Evolutionary conservation across 2,113 vertebrate genomes (phyloP), one percentile per base, ranked within the genome.

Genomic region (Morone saxatilis): DNA sequence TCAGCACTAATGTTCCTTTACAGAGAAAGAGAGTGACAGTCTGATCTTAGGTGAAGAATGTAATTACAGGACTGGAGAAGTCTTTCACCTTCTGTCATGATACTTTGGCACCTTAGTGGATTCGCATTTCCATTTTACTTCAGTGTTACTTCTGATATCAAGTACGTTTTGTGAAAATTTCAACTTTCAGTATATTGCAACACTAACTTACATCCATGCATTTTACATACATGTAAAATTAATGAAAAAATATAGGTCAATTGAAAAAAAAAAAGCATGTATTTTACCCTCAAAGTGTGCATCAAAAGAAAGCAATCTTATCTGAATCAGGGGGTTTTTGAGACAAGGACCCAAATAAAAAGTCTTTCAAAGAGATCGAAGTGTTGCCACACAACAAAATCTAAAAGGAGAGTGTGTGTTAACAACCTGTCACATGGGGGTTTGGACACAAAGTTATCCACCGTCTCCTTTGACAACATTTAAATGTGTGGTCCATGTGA

Each of bases 41-140:
- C 68, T 72, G 86, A 81, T 80, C 60, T 70, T 19, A 81, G 75
- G 81, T 78, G 82, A 76, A 66, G 73, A 84, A 78, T 86, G 67
- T 78, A 57, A 86, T 88, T 78, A 84, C 67, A 74, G 61, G 41
- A 60, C 43, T 43, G 40, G 45, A 81, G 74, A 71, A 78, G 57
- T 81, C 85, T 80, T 81, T 83, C 62, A 72, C 63, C 14, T 61
- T 71, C 76, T 56, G 56, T 71, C 45, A 70, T 45, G 79, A 76
- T 74, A 86, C 71, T 74, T 69, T 71, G 63, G 41, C 43, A 68
- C 75, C 69, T 59, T 20, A 45, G 41, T 63, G 61, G 56, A 25
- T 75, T 76, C 45, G 45, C 50, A 75, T 79, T 76, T 65, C 40
- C 74, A 76, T 72, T 70, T 57, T 53, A 14, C 20, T 36, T 69